Evolutionary conservation across 1,140 invertebrate species (phyloP), one percentile per base, ranked within the genome.

Genomic region (Aphelinus atriplicis): DNA sequence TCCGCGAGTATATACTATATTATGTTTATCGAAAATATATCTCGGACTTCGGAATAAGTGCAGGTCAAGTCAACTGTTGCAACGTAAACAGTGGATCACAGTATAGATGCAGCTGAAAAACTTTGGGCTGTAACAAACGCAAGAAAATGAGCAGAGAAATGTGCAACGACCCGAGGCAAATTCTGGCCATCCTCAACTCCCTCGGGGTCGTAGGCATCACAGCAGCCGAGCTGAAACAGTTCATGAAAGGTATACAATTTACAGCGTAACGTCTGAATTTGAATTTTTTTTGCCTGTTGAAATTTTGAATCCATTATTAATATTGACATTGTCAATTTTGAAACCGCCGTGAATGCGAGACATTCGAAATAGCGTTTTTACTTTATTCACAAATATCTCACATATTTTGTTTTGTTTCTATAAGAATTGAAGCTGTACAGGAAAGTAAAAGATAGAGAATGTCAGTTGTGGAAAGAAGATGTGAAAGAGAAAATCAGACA

Each of bases 181-280:
- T 88, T 58, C 78, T 88, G 6, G 76, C 77, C 10, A 80, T 86
- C 77, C 71, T 88, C 46, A 88, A 88, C 81, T 87, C 86, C 0
- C 73, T 88, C 43, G 86, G 86, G 60, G 85, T 87, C 55, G 79
- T 87, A 60, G 86, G 85, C n/a, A 80, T 88, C 43, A 87, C 85
- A 1, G 85, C 84, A 26, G 56, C 81, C 55, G 85, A 87, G 74
- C 80, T 88, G 47, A 86, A 88, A 82, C 79, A 78, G 67, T 88
- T 88, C 78, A 86, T 88, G 82, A 88, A 88, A 87, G 86, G 86
- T 87, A 78, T n/a, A 56, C n/a, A 56, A 45, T 56, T 46, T 56
- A 7, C n/a, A 42, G 6, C 9, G 7, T 9, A 47, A 10, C 9
- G 46, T 9, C 6, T 1, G 46, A 63, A 9, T 4, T n/a, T n/a